A percentile compares a stretch with the other conserved stretches of the same genome.
Evolutionary conservation across 2,888 invertebrate genomes (phyloP).

Genomic region (Amphipoea lucens): DNA sequence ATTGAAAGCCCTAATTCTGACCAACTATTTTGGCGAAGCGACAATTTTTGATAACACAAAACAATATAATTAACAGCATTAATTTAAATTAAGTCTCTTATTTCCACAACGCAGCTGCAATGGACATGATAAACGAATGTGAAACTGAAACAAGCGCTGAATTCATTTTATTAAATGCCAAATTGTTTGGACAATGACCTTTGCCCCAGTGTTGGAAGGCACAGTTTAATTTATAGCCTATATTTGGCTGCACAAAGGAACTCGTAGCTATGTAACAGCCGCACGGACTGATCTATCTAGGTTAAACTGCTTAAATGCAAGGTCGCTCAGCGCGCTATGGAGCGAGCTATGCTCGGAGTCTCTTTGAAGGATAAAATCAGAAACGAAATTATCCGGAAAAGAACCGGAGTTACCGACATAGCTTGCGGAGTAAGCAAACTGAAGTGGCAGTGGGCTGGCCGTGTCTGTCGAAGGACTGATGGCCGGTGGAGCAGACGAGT

Average conservation of each 20-base stretch:
- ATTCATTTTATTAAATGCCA: slow-evolving; percentile 30
- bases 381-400: too few species aligned
- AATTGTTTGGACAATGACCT: slow-evolving; percentile 9
- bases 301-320: background rate
- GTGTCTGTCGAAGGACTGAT: too few species aligned
- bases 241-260: background rate
- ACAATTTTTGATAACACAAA: background rate
- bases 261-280: background rate
- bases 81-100: slow-evolving; percentile 13
- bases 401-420: too few species aligned
- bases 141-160: slow-evolving; percentile 15
- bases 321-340: too few species aligned
- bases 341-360: too few species aligned
- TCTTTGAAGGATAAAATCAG: too few species aligned
- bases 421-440: too few species aligned
- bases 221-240: slow-evolving; percentile 4
- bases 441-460: too few species aligned
- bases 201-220: background rate
- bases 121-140: slow-evolving; percentile 35
- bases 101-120: slow-evolving; percentile 31
- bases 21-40: background rate
- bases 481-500: too few species aligned
- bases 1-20: too few species aligned
- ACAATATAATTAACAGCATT: slow-evolving; percentile 13
- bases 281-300: too few species aligned